A percentile compares a stretch with the other conserved stretches of the same genome.
Conservation (phyloP, 1,140 invertebrate species). For the Parapsyche elsis region DNA sequence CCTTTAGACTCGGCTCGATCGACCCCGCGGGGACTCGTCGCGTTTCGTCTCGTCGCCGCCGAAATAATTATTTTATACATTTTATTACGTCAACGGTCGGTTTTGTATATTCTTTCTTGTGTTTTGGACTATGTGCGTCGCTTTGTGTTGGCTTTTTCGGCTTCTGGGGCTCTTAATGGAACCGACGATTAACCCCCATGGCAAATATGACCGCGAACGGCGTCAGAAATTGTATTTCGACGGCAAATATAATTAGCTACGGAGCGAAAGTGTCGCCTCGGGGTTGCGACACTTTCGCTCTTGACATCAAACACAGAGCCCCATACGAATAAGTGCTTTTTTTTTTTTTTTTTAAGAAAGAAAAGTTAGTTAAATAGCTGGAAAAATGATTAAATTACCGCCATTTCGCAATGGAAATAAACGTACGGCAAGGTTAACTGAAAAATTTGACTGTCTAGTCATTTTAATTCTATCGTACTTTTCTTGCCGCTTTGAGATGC, state of each 20-base stretch:
- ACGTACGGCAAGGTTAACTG: too few relatives aligned
- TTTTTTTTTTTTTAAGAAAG: too few relatives aligned
- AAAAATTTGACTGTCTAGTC: too few relatives aligned
- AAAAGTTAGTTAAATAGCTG: too few relatives aligned
- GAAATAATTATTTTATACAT: constrained; percentile 15
- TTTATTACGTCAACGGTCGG: not conserved
- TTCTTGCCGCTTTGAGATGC: too few relatives aligned
- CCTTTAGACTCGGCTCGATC: constrained; percentile 2
- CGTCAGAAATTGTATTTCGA: constrained; percentile 13
- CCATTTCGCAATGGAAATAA: too few relatives aligned
- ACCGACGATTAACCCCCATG: constrained; percentile 17
- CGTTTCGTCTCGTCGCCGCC: not conserved
- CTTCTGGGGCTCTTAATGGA: constrained; percentile 1
- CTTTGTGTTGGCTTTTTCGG: too few relatives aligned
- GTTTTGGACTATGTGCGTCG: not conserved
- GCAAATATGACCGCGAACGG: constrained; percentile 6
- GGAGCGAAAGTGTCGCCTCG: not conserved
- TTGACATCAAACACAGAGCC: not conserved
- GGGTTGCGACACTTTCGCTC: not conserved
- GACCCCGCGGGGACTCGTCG: not conserved
- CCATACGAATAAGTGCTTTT: not conserved
- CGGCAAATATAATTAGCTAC: constrained; percentile 13
- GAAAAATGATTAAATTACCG: too few relatives aligned
- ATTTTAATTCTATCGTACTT: too few relatives aligned
- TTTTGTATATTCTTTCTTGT: not conserved